Percentiles rank a stretch among this genome's conserved stretches.
phyloP scores from a whole-genome alignment of 2,113 vertebrate genomes.

The Kobus ellipsiprymnus region DNA sequence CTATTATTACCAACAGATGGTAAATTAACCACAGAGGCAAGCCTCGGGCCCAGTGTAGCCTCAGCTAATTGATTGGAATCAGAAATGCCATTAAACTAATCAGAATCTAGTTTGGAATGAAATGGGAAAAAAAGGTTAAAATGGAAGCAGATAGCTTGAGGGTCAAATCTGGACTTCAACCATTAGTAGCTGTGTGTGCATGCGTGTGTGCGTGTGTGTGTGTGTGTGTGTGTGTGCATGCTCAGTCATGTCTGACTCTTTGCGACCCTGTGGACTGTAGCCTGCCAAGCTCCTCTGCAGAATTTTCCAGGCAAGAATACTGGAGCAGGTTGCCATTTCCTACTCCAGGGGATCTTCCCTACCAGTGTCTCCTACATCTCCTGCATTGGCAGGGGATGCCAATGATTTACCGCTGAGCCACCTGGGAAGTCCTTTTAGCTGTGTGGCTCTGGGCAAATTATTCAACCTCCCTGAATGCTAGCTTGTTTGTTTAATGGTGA shows the following conservation, averaged over 20 bases:
- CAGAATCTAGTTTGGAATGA: not conserved
- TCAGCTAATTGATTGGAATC: slow-evolving; percentile 4
- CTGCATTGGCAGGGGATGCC: not conserved
- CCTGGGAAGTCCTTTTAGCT: not conserved
- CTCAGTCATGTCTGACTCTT: not conserved
- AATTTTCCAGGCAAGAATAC: not conserved
- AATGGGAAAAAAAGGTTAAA: not conserved
- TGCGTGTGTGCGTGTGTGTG: not conserved
- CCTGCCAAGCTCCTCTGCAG: not conserved
- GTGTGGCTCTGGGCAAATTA: not conserved
- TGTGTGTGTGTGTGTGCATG: not conserved
- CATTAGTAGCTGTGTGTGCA: not conserved
- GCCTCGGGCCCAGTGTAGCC: not conserved
- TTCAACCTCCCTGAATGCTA: not conserved
- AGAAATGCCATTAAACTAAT: not conserved
- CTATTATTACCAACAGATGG: not conserved
- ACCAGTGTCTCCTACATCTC: not conserved
- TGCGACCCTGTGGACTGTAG: not conserved
- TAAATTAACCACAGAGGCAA: not conserved
- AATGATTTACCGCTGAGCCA: not conserved
- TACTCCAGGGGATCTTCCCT: not conserved
- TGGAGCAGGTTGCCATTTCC: not conserved
- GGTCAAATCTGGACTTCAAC: not conserved
- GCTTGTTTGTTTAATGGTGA: not conserved
- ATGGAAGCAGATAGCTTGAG: not conserved